Evolutionary conservation across 1,140 invertebrate species (phyloP), one percentile per base, ranked within the genome.

Genomic region (Rhagoletis zephyria): DNA sequence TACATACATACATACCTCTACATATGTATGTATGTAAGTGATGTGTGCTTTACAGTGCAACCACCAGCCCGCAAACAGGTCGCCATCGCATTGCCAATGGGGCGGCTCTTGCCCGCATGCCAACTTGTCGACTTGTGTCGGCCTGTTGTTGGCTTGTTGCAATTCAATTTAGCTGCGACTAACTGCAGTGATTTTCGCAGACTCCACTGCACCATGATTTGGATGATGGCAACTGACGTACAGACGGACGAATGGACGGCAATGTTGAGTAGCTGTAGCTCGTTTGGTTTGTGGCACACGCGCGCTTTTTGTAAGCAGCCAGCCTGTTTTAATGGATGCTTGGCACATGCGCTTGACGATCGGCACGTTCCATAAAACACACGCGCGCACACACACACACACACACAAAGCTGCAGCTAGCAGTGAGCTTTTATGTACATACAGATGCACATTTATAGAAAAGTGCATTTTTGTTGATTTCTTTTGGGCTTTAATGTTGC

Each of bases 301-400:
- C 74, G 74, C 63, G 85, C 85, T 86, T 86, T 30, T 86, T 86
- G 85, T 86, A 86, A 63, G 85, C 85, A 86, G 56, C n/a, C 14
- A 56, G 48, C 48, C 16, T 56, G 60, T 65, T 30, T 86, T 65
- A 61, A 63, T 86, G 85, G 85, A 86, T 87, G 51, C 64, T 87
- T 87, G 86, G 86, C 86, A 59, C 86, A 87, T 70, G 86, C 86
- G 63, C 63, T 67, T 70, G 63, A 87, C 86, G 86, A 87, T 56
- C 86, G 64, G 86, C 86, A 87, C 86, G 86, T 30, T 65, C 42
- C 63, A 64, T 70, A 5, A 14, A 12, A 9, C 48, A 81, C 12
- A 10, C n/a, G 30, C 10, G 19, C 45, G n/a, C 59, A n/a, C 60
- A 74, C 16, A 16, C 40, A 1, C 10, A 10, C 1, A 14, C 30